Base-by-base conservation (phyloP, 2,113 vertebrate genomes). In the Pelecanoides urinatrix region DNA sequence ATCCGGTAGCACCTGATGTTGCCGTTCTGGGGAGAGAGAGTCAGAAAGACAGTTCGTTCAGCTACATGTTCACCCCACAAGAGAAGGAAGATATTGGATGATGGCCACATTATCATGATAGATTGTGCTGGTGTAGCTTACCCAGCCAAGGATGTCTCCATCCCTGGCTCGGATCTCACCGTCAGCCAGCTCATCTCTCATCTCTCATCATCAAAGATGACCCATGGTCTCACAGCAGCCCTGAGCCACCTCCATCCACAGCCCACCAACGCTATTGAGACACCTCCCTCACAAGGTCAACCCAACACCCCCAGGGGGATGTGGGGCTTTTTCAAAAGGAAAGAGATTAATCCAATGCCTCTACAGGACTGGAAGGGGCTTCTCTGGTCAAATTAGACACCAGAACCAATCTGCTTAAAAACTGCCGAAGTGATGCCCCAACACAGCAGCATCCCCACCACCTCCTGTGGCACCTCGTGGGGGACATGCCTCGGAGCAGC, bases 1-100 rank as follows among this genome's bases (percentile, higher is more conserved):
- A 99, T 99, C 42, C 98, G 98, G 97, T 97, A 99, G 92, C 99
- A 99, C 93, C 98, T 99, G 96, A 99, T 99, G 53, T 98, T 98
- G 83, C 98, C 97, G 29, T 96, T 98, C 99, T 99, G 95, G 34
- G 30, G 61, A 92, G 50, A 70, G 53, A 70, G 44, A 88, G 29
- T 81, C 25, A 58, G 36, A n/a, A 71, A 59, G 45, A 20, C 0
- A 1, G 13, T 15, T 55, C 0, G 0, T 13, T 88, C 42, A 70
- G 45, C 14, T 30, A 9, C 30, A 1, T 0, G 4, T 34, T 47
- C 36, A 8, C 10, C 36, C 63, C 32, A 36, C 52, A 2, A 2
- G 14, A 55, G 65, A 42, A 82, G 8, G 38, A 53, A 70, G 55
- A 29, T 34, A 30, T 13, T 73, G 79, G 34, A 23, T 27, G 38